phyloP scores from a whole-genome alignment of 2,888 invertebrate species.

The Brachyptera risi region DNA sequence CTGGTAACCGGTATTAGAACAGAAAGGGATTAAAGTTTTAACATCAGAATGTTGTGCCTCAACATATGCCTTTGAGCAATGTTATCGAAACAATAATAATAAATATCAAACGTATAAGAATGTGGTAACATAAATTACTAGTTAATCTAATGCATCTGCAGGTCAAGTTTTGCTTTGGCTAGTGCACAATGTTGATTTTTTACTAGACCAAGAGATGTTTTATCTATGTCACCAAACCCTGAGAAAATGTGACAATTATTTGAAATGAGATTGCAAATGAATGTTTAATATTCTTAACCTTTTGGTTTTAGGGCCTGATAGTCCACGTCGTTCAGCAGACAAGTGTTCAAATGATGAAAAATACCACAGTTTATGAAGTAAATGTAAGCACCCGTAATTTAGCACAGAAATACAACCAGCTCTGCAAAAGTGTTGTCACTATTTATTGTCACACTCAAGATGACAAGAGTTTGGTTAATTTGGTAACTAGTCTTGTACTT shows the following conservation, averaged over 20 bases:
- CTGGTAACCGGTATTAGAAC: no score
- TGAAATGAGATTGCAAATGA: background rate
- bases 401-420: conserved; percentile 37
- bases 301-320: conserved; percentile 34
- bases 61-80: no score
- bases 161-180: no score
- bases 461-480: conserved; percentile 35
- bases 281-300: background rate
- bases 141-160: no score
- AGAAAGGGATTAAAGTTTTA: no score
- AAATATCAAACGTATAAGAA: no score
- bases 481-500: conserved; percentile 35
- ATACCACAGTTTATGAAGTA: conserved; percentile 37
- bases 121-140: no score
- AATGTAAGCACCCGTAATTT: conserved; percentile 36
- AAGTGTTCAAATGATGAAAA: conserved; percentile 36
- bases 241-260: background rate
- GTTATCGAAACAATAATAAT: no score
- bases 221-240: no score
- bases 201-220: no score
- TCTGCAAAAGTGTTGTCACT: conserved; percentile 38
- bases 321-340: conserved; percentile 37
- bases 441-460: conserved; percentile 36
- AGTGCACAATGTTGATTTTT: no score
- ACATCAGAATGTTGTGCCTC: no score